phyloP scores from a whole-genome alignment of 2,888 invertebrate species.

The Drosophila tripunctata region DNA sequence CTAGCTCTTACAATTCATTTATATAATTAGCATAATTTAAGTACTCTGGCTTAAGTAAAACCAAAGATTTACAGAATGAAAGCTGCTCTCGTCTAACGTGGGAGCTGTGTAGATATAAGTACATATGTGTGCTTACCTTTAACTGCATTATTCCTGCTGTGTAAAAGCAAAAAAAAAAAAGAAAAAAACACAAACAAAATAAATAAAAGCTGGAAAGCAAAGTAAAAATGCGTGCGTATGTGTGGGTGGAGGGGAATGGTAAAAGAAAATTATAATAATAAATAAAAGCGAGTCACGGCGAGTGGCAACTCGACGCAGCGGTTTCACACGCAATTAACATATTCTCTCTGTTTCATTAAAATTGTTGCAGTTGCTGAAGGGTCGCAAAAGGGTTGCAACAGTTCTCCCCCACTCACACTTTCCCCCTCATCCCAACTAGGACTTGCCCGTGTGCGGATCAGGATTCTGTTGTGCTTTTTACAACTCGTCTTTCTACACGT shows the following conservation, averaged over 20 bases:
- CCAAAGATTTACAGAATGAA: conserved; percentile 22
- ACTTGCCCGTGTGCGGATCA: too few relatives aligned
- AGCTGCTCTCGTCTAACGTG: conserved; percentile 14
- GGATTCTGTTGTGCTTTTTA: conserved; percentile 28
- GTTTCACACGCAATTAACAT: conserved; percentile 79
- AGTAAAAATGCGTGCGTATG: not conserved
- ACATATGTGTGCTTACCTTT: conserved; percentile 25
- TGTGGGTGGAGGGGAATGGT: not conserved
- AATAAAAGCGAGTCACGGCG: conserved; percentile 59
- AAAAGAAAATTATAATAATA: conserved; percentile 70
- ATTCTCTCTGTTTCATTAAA: conserved; percentile 77
- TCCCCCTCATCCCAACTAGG: too few relatives aligned
- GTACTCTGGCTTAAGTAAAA: conserved; percentile 6
- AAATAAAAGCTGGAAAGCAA: not conserved
- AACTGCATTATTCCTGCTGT: conserved; percentile 38
- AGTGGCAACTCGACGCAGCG: conserved; percentile 70
- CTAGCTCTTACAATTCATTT: conserved; percentile 27
- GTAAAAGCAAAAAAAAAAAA: conserved; percentile 27
- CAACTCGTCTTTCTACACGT: conserved; percentile 39
- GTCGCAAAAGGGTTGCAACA: conserved; percentile 4
- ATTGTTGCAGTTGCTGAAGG: conserved; percentile 63
- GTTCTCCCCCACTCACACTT: not conserved
- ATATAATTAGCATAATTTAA: conserved; percentile 49
- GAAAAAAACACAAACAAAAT: not conserved
- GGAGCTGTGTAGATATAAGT: conserved; percentile 1